Conservation (phyloP, 2,888 invertebrate genomes). For the Pyrgus malvae region DNA sequence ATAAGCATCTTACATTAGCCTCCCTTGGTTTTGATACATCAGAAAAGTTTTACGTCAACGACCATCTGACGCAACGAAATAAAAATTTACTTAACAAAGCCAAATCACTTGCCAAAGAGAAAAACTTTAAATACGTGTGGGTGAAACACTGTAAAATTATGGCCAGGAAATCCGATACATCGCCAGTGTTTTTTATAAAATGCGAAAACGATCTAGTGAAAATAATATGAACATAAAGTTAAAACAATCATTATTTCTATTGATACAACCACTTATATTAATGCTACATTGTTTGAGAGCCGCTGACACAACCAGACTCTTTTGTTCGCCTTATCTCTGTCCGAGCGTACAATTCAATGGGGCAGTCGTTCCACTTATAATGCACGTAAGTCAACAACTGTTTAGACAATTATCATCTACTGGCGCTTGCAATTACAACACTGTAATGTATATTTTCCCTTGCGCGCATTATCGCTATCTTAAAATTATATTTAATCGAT, state of each 20-base stretch:
- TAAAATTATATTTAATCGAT: no score
- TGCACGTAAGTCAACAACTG: slow-evolving; percentile 19
- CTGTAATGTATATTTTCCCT: no score
- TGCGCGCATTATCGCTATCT: no score
- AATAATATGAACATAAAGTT: slow-evolving; percentile 17
- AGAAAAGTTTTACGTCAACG: slow-evolving; percentile 25
- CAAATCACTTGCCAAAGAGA: slow-evolving; percentile 20
- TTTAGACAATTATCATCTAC: no score
- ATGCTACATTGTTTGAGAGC: slow-evolving; percentile 28
- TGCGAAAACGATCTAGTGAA: slow-evolving; percentile 25
- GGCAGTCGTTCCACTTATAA: neutral
- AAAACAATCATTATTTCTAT: no score
- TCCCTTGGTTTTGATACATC: slow-evolving; percentile 14
- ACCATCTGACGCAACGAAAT: slow-evolving; percentile 27
- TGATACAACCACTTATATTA: no score
- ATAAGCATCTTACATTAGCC: slow-evolving; percentile 15
- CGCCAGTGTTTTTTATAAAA: slow-evolving; percentile 30
- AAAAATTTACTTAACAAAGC: slow-evolving; percentile 23
- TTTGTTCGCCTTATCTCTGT: slow-evolving; percentile 17
- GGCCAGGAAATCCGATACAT: slow-evolving; percentile 29
- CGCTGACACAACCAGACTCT: neutral
- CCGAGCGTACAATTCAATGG: neutral
- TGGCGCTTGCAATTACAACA: no score
- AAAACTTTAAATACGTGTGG: slow-evolving; percentile 30
- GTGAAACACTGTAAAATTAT: slow-evolving; percentile 34